Conservation (phyloP, 2,113 vertebrate genomes). For the Suncus etruscus region DNA sequence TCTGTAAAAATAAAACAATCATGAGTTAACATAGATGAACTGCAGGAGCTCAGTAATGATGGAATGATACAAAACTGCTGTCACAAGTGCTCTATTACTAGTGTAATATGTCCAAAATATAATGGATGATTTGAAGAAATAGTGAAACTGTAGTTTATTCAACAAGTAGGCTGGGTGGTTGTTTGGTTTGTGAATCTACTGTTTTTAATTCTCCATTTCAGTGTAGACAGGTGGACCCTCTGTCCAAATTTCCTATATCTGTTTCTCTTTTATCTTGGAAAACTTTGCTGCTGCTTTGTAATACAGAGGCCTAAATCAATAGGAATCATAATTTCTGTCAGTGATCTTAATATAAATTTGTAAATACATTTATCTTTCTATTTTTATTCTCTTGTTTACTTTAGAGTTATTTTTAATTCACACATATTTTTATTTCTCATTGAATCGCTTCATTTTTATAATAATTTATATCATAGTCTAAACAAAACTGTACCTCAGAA, state of each 20-base stretch:
- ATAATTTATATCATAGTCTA: background rate
- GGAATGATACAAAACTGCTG: constrained; percentile 27
- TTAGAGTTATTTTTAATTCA: background rate
- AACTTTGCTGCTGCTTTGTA: background rate
- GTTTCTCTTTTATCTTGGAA: background rate
- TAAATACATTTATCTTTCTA: background rate
- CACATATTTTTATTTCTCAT: background rate
- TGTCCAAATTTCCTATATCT: background rate
- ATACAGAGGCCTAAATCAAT: background rate
- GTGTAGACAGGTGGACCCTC: background rate
- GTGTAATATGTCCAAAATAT: background rate
- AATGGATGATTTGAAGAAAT: constrained; percentile 23
- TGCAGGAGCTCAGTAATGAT: constrained; percentile 40
- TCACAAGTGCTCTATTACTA: constrained; percentile 45
- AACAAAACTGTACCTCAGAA: background rate
- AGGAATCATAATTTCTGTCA: background rate
- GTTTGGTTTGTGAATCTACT: background rate
- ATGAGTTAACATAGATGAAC: constrained; percentile 59
- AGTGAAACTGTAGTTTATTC: background rate
- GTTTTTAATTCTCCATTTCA: background rate
- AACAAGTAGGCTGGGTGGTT: background rate
- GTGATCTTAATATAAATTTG: background rate
- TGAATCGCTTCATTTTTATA: background rate
- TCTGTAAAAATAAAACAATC: constrained; percentile 29
- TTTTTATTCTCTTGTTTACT: background rate